These are phyloP conservation scores for Probaryconus sp. DNA, from an alignment of 1,140 invertebrate genomes.

Conservation along the genomic window DNA sequence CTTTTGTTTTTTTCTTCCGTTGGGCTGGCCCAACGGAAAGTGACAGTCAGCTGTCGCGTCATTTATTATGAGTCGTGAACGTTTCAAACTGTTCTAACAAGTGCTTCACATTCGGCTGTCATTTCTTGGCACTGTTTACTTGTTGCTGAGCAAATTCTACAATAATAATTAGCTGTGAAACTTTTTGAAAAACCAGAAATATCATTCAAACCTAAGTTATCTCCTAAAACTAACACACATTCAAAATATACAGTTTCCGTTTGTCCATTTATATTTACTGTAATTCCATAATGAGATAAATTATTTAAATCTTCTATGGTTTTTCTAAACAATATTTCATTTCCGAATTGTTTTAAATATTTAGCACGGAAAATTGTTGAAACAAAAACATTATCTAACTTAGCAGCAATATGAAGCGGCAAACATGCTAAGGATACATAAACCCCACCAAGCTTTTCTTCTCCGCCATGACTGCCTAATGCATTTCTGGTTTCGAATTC, in stretches of 20 bases:
- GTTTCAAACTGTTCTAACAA: too few relatives aligned
- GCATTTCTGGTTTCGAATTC: background rate
- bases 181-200: conserved; percentile 3
- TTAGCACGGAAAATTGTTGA: background rate
- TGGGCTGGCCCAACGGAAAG: too few relatives aligned
- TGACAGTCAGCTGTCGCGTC: too few relatives aligned
- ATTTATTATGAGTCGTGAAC: too few relatives aligned
- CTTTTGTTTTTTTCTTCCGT: too few relatives aligned
- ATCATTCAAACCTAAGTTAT: too few relatives aligned
- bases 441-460: background rate
- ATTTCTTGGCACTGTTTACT: too few relatives aligned
- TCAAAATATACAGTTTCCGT: background rate
- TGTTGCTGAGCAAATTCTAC: too few relatives aligned
- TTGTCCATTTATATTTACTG: background rate
- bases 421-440: background rate
- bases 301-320: background rate
- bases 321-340: conserved; percentile 1
- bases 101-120: too few relatives aligned
- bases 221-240: conserved; percentile 2
- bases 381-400: conserved; percentile 6
- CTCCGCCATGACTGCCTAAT: background rate
- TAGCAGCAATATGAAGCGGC: background rate
- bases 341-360: conserved; percentile 4
- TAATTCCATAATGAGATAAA: background rate
- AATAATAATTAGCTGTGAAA: too few relatives aligned